These are phyloP conservation scores for Urocyon cinereoargenteus DNA, from an alignment of 2,797 vertebrate species.

Conservation along the genomic window DNA sequence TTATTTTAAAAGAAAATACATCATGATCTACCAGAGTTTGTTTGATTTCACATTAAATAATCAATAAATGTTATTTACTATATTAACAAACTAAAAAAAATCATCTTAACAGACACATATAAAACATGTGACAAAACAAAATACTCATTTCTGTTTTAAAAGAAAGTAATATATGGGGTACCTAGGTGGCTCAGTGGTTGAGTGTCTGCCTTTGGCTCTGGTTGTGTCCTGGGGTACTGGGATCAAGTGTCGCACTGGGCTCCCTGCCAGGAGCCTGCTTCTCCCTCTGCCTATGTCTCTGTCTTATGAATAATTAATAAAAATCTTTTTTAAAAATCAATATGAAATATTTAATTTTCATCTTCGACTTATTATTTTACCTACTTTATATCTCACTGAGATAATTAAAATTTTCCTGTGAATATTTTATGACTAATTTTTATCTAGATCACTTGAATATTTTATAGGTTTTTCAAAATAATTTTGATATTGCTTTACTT, in stretches of 20 bases:
- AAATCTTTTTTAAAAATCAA: background rate
- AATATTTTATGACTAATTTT: background rate
- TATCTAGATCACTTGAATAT: background rate
- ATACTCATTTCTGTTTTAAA: background rate
- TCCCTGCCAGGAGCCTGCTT: too few relatives aligned
- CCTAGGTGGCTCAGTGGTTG: too few relatives aligned
- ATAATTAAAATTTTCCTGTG: background rate
- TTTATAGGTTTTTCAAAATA: background rate
- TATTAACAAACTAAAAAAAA: background rate
- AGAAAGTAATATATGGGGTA: too few relatives aligned
- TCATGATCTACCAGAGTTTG: background rate
- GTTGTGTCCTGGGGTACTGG: too few relatives aligned
- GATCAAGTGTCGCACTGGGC: too few relatives aligned
- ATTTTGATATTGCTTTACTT: background rate
- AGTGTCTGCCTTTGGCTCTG: too few relatives aligned
- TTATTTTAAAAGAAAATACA: background rate
- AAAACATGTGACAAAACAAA: background rate
- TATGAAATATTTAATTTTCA: background rate
- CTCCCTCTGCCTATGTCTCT: too few relatives aligned
- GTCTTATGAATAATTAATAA: too few relatives aligned
- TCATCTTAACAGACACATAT: background rate
- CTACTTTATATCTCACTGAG: background rate
- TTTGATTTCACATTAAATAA: background rate
- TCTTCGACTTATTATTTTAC: background rate
- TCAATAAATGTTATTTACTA: background rate